Percentiles rank a stretch among this genome's conserved stretches.
Evolutionary conservation across 2,888 invertebrate species (phyloP).

Genomic region (Sialis fuliginosa): DNA sequence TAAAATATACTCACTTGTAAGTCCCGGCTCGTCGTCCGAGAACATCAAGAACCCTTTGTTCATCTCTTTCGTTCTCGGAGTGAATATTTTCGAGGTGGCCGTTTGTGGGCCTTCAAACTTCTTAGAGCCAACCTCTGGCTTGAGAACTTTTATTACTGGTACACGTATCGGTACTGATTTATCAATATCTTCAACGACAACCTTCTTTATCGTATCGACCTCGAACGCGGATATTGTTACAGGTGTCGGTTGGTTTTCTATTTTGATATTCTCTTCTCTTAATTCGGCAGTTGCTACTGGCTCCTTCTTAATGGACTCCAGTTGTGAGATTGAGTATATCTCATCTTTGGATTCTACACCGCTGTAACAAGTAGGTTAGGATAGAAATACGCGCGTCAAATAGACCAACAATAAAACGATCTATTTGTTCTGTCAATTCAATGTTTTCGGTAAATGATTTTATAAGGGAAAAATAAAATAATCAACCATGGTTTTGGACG

Average conservation of each 20-base stretch:
- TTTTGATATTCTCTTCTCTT: constrained; percentile 4
- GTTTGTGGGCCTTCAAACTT: constrained; percentile 33
- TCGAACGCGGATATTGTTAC: constrained; percentile 11
- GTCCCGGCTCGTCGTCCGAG: constrained; percentile 64
- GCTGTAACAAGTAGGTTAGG: constrained; percentile 28
- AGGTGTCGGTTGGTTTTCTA: constrained; percentile 7
- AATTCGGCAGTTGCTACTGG: constrained; percentile 6
- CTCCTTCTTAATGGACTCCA: constrained; percentile 18
- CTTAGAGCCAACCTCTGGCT: constrained; percentile 17
- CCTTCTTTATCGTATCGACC: constrained; percentile 11
- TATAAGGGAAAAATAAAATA: too few relatives aligned
- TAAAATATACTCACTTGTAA: constrained; percentile 56
- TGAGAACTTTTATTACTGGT: constrained; percentile 27
- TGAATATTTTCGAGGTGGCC: constrained; percentile 59
- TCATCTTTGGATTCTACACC: constrained; percentile 64
- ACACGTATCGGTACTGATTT: constrained; percentile 7
- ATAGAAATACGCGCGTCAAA: too few relatives aligned
- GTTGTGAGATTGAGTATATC: constrained; percentile 50
- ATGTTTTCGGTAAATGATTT: too few relatives aligned
- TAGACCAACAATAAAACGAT: too few relatives aligned
- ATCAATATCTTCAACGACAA: constrained; percentile 3
- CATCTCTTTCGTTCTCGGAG: constrained; percentile 79
- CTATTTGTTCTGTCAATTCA: too few relatives aligned
- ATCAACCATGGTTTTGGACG: too few relatives aligned
- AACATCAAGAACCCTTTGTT: constrained; percentile 82